Evolutionary conservation across 2,888 invertebrate species (phyloP).

Genomic region (Ctena decussata): DNA sequence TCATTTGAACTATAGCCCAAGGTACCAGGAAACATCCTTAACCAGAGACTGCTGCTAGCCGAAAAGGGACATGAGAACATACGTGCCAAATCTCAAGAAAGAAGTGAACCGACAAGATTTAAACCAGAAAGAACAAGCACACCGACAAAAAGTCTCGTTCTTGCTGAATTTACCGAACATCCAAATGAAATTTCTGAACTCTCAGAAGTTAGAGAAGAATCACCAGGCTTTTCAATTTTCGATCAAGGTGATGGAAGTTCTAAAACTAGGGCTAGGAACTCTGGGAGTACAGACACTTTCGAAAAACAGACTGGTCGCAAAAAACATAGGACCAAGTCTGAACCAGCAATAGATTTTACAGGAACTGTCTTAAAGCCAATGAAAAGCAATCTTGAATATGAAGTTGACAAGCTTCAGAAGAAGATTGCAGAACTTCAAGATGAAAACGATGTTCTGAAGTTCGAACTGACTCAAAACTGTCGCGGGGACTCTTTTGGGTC

Average conservation of each 20-base stretch:
- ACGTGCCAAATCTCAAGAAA: conserved; percentile 57
- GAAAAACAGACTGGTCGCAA: conserved; percentile 4
- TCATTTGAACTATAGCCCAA: conserved; percentile 37
- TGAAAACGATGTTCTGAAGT: conserved; percentile 72
- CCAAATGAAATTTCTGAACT: conserved; percentile 1
- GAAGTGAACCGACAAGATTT: neutral
- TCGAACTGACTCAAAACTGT: conserved; percentile 62
- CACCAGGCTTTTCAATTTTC: neutral
- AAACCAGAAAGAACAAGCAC: conserved; percentile 2
- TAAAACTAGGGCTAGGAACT: neutral
- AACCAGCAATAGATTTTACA: conserved; percentile 5
- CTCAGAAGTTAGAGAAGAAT: conserved; percentile 4
- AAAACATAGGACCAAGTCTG: conserved; percentile 5
- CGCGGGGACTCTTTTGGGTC: conserved; percentile 60
- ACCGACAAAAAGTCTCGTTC: neutral
- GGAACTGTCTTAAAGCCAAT: conserved; percentile 5
- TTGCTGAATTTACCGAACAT: neutral
- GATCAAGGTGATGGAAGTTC: neutral
- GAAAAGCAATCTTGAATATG: conserved; percentile 34
- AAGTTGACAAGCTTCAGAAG: conserved; percentile 62
- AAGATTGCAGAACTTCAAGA: conserved; percentile 67
- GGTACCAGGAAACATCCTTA: conserved; percentile 34
- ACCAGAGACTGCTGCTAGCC: conserved; percentile 54
- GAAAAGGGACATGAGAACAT: conserved; percentile 56
- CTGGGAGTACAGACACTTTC: conserved; percentile 6